phyloP scores from a whole-genome alignment of 2,797 vertebrate genomes.

The Limnodromus scolopaceus region DNA sequence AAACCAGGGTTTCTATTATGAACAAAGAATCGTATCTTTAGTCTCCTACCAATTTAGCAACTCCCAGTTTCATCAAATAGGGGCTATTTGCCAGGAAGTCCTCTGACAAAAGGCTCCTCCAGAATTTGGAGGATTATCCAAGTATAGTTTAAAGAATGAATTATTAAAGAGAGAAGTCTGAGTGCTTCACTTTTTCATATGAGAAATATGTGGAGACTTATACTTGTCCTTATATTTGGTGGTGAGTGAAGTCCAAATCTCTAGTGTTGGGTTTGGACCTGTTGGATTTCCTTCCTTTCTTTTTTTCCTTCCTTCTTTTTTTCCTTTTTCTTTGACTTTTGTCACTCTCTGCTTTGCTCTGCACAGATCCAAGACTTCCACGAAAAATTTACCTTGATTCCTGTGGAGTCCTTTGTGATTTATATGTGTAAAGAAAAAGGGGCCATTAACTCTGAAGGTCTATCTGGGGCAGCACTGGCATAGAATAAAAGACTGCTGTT shows the following conservation, averaged over 20 bases:
- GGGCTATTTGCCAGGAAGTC: neutral
- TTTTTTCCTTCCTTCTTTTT: neutral
- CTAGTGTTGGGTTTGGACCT: neutral
- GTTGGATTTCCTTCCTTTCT: neutral
- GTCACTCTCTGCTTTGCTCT: neutral
- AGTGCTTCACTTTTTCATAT: neutral
- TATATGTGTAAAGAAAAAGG: neutral
- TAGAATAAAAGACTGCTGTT: neutral
- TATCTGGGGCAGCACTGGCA: neutral
- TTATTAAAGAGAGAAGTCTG: neutral
- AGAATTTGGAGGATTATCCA: neutral
- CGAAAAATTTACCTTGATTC: rapidly evolving
- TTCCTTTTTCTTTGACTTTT: neutral
- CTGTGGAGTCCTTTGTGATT: neutral
- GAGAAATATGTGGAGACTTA: neutral
- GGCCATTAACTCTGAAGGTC: neutral
- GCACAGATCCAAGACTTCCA: neutral
- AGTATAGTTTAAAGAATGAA: neutral
- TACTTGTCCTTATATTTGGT: neutral
- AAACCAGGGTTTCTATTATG: neutral
- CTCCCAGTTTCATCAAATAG: neutral
- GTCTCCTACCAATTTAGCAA: neutral
- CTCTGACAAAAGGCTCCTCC: neutral
- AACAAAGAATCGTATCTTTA: neutral
- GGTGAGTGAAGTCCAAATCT: neutral